These are phyloP conservation scores for Agriopis leucophaearia DNA, from an alignment of 2,888 invertebrate genomes.

Conservation along the genomic window DNA sequence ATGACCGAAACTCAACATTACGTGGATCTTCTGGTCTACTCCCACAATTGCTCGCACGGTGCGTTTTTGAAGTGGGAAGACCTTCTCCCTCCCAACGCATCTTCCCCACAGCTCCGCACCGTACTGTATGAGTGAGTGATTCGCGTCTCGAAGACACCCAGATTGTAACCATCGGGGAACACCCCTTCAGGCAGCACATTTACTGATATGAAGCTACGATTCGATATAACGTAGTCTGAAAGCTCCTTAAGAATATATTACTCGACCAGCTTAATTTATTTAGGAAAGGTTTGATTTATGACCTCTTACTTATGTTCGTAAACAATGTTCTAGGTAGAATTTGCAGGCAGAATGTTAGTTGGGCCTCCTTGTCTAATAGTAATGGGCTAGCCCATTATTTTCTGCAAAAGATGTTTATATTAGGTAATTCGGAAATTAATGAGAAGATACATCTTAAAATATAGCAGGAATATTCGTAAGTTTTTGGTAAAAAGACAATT, in stretches of 20 bases:
- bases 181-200: no score
- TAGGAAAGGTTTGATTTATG: conserved; percentile 24
- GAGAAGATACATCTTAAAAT: conserved; percentile 10
- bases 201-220: neutral
- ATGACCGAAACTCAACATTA: no score
- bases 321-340: conserved; percentile 11
- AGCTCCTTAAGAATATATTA: conserved; percentile 6
- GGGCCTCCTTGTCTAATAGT: neutral
- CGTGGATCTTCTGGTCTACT: no score
- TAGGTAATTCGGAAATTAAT: conserved; percentile 9
- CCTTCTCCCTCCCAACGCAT: no score
- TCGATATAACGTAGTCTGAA: conserved; percentile 1
- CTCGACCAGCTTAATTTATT: conserved; percentile 25
- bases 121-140: no score
- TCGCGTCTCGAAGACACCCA: no score
- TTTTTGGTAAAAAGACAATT: neutral
- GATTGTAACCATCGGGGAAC: no score
- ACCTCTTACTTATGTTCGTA: conserved; percentile 8
- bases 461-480: neutral
- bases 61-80: no score
- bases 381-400: conserved; percentile 12
- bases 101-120: no score
- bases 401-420: conserved; percentile 1
- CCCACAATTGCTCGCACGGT: no score
- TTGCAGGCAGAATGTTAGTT: conserved; percentile 12